Base-by-base conservation (phyloP, 2,113 vertebrate genomes). In the Pagrus major region DNA sequence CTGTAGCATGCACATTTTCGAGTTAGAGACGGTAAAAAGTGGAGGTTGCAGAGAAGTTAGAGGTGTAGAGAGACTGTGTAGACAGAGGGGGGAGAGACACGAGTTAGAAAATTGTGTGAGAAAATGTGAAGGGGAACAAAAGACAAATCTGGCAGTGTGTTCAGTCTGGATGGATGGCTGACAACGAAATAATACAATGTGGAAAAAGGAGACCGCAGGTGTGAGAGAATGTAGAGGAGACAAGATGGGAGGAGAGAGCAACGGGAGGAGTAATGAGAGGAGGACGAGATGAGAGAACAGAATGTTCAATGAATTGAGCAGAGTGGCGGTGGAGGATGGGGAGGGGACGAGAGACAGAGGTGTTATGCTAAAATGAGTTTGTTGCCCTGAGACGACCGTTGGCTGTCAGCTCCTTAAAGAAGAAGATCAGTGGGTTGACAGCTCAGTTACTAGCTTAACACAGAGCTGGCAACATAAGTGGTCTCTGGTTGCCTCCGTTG, bases 351-450 rank as follows among this genome's bases (percentile, higher is more conserved):
- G 54, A 86, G 55, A 75, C 78, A 84, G 71, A 78, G 37, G 68
- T 83, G 76, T 71, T 77, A 59, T 47, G 78, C 74, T 84, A 78
- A 88, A 88, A 91, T 89, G 73, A 87, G 80, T 85, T 87, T 83
- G 80, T 73, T 76, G 58, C 73, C 51, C 58, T 70, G 39, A 89
- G 84, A 88, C 14, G 65, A 66, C 67, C 21, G 66, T 44, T 67
- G 75, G 67, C 78, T 87, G 86, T 89, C 88, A 86, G 80, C 73
- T 86, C 66, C 78, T 84, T 85, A 88, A 88, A 93, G 84, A 77
- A 87, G 78, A 86, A 89, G 86, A 89, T 76, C 69, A 82, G 49
- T 29, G 69, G n/a, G 27, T 37, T 86, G 89, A 91, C 89, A 87
- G 82, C 87, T 90, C 83, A 83, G 82, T 86, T 84, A 87, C 73